Base-by-base conservation (phyloP, 1,140 invertebrate genomes). In the Caenorhabditis brenneri region DNA sequence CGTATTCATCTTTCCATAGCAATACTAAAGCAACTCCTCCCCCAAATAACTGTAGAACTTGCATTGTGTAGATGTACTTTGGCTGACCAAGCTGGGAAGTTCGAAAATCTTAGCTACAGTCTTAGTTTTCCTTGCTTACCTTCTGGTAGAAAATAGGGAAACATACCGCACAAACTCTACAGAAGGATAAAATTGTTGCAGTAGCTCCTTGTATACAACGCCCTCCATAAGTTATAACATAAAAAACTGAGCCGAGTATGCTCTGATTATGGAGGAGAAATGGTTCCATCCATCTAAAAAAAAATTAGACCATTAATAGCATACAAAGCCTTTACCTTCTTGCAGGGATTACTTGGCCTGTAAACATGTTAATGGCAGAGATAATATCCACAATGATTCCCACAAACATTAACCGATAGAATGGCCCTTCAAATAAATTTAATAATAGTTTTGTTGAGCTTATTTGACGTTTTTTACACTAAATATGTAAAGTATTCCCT, bases 311-410 rank as follows among this genome's bases (percentile, higher is more conserved):
- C 3, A 10, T 1, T 7, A 29, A 55, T 27, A 55, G 22, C 24
- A 29, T 0, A 1, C 9, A n/a, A 29, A 6, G 2, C 1, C 16
- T 12, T 42, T 27, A 74, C 65, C 36, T 74, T 74, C 24, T 31
- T 12, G 65, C 65, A 4, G 65, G 65, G 24, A 74, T 74, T 1
- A 74, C 65, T 42, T 74, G 65, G 1, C 65, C 65, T 22, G 65
- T 74, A 36, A 74, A 74, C 65, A 74, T 74, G n/a, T 74, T 74
- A 10, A 74, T 74, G 22, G 36, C 36, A 7, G 65, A 74, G 19
- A 74, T 42, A n/a, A 74, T 74, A 36, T 74, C 65, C 10, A 74
- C 65, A 19, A 74, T 74, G 7, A 74, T 74, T 74, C 65, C 65
- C 22, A 74, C 65, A 24, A 74, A 74, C 65, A 74, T 74, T 6